Percentiles rank a stretch among this genome's conserved stretches.
Evolutionary conservation across 2,888 invertebrate species (phyloP).

Genomic region (Cephonodes hylas): DNA sequence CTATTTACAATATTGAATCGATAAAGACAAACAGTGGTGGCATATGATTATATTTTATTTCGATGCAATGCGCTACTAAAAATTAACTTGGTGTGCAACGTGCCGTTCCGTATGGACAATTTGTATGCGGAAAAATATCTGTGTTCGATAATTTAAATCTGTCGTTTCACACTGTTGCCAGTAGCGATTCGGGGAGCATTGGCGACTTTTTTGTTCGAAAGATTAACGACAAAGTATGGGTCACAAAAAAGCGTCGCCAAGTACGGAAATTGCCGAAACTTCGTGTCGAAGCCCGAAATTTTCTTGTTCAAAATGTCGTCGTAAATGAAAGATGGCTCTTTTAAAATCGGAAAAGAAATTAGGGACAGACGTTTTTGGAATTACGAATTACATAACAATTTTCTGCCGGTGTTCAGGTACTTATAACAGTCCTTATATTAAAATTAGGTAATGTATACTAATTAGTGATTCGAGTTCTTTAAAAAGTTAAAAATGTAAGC

Average conservation of each 20-base stretch:
- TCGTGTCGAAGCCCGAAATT: constrained; percentile 76
- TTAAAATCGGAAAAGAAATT: constrained; percentile 79
- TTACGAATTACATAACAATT: constrained; percentile 73
- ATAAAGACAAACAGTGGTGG: constrained; percentile 21
- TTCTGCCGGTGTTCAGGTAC: constrained; percentile 47
- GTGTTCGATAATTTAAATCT: constrained; percentile 56
- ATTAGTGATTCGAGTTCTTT: background rate
- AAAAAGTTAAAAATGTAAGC: background rate
- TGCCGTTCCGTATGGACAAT: background rate
- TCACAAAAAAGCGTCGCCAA: constrained; percentile 73
- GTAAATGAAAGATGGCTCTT: constrained; percentile 79
- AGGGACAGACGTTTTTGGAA: constrained; percentile 77
- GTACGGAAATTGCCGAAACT: constrained; percentile 78
- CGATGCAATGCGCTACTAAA: background rate
- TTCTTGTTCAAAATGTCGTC: constrained; percentile 79
- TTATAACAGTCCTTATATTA: background rate
- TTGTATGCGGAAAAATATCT: background rate
- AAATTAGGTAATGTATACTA: background rate
- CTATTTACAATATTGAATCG: constrained; percentile 55
- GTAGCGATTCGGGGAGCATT: constrained; percentile 61
- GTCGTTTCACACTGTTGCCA: constrained; percentile 61
- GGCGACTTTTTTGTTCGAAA: constrained; percentile 73
- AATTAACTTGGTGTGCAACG: no score
- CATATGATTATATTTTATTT: constrained; percentile 3
- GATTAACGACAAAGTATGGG: constrained; percentile 78